Conservation (phyloP, 2,888 invertebrate species). For the Sphaerophoria rueppellii region DNA sequence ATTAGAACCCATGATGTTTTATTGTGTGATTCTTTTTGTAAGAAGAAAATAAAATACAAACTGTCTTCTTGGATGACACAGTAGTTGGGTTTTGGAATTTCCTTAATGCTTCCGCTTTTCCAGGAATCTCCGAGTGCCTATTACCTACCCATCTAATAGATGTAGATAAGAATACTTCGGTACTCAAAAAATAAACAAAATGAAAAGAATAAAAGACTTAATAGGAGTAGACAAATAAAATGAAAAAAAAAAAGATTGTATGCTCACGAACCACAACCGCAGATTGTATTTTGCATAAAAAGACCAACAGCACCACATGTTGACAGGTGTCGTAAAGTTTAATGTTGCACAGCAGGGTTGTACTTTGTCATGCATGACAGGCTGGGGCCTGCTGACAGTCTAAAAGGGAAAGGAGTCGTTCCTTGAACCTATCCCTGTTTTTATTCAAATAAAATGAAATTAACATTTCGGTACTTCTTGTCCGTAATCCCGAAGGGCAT, state of each 20-base stretch:
- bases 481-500: no score
- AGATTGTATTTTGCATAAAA: slow-evolving; percentile 51
- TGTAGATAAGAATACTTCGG: slow-evolving; percentile 25
- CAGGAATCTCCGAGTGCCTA: neutral
- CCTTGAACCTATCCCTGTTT: no score
- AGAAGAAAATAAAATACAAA: neutral
- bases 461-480: no score
- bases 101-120: slow-evolving; percentile 26
- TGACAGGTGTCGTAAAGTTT: slow-evolving; percentile 20
- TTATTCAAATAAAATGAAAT: no score
- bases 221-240: neutral
- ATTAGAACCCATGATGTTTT: slow-evolving; percentile 6
- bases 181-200: slow-evolving; percentile 2
- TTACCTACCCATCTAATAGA: neutral
- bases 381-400: no score
- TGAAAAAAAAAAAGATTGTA: slow-evolving; percentile 14
- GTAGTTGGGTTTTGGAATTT: slow-evolving; percentile 3
- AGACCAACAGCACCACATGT: slow-evolving; percentile 8
- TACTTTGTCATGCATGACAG: neutral
- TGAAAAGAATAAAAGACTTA: slow-evolving; percentile 1
- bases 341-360: neutral
- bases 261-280: slow-evolving; percentile 39
- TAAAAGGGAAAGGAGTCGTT: no score
- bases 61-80: slow-evolving; percentile 3
- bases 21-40: neutral